Conservation (phyloP, 2,797 vertebrate genomes). For the Micrastur ruficollis region DNA sequence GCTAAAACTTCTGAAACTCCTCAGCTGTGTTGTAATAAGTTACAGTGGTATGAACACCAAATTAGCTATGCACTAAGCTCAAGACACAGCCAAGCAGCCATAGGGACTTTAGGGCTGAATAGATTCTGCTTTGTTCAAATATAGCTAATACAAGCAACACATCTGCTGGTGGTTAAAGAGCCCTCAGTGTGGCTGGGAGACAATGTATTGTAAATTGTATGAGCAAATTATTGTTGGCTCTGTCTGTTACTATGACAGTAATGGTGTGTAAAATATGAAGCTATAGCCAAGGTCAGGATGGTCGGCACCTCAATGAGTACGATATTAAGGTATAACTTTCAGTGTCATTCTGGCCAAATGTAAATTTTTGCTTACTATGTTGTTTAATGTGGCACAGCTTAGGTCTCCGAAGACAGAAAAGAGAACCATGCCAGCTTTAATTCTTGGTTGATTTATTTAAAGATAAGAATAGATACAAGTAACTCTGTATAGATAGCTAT, state of each 20-base stretch:
- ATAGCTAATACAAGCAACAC: constrained; percentile 64
- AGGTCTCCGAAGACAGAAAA: constrained; percentile 4
- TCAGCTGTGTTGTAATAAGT: constrained; percentile 36
- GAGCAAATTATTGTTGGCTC: constrained; percentile 68
- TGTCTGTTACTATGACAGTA: constrained; percentile 56
- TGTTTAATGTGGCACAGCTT: neutral
- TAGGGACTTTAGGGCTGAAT: constrained; percentile 34
- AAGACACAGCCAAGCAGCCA: constrained; percentile 50
- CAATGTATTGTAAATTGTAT: constrained; percentile 70
- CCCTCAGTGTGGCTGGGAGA: constrained; percentile 65
- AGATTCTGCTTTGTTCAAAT: constrained; percentile 67
- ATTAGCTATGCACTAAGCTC: constrained; percentile 23
- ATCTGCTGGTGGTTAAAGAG: constrained; percentile 76
- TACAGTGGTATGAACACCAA: neutral
- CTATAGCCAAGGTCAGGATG: constrained; percentile 52
- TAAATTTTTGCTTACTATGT: neutral
- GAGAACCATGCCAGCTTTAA: neutral
- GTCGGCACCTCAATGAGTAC: constrained; percentile 7
- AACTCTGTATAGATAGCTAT: neutral
- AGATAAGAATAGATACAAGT: constrained; percentile 25
- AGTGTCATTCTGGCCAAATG: neutral
- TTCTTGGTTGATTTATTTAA: constrained; percentile 18
- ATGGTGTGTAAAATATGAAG: constrained; percentile 62
- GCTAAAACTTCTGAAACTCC: constrained; percentile 34
- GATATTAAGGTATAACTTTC: neutral